Evolutionary conservation across 2,888 invertebrate genomes (phyloP).

Genomic region (Strigamia maritima): DNA sequence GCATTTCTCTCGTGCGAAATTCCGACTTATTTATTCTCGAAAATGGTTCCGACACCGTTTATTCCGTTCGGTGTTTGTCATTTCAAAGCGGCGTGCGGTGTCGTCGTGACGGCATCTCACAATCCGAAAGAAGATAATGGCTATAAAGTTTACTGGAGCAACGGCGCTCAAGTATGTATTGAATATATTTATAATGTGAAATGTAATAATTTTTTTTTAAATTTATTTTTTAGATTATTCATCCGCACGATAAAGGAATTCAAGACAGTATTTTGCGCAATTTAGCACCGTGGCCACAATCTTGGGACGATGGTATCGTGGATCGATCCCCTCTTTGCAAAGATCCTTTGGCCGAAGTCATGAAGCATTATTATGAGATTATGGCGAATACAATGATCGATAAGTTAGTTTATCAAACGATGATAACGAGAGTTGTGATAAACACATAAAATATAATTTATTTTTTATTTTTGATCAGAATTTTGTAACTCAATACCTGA

Average conservation of each 20-base stretch:
- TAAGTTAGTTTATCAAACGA: constrained; percentile 47
- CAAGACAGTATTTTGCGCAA: constrained; percentile 72
- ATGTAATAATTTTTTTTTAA: background rate
- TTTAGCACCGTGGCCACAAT: constrained; percentile 69
- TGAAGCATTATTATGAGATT: constrained; percentile 63
- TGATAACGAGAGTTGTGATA: no score
- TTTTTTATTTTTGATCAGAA: background rate
- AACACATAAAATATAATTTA: background rate
- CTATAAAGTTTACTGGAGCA: constrained; percentile 95
- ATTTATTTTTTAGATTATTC: constrained; percentile 65
- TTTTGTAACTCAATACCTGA: background rate
- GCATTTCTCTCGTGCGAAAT: constrained; percentile 74
- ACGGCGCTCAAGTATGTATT: constrained; percentile 70
- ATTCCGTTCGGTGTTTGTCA: constrained; percentile 79
- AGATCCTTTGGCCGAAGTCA: constrained; percentile 70
- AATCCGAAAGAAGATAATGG: constrained; percentile 95
- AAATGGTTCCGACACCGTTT: constrained; percentile 86
- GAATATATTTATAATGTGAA: background rate
- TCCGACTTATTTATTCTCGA: constrained; percentile 75
- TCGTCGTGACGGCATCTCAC: constrained; percentile 94
- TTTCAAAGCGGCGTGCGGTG: constrained; percentile 73
- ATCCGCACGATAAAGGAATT: constrained; percentile 86
- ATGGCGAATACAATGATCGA: constrained; percentile 60
- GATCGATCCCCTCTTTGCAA: constrained; percentile 58
- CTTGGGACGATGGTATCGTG: constrained; percentile 72